A percentile compares a stretch with the other conserved stretches of the same genome.
These are phyloP conservation scores for Manacus vitellinus DNA, from an alignment of 2,113 vertebrate species.

Conservation along the genomic window DNA sequence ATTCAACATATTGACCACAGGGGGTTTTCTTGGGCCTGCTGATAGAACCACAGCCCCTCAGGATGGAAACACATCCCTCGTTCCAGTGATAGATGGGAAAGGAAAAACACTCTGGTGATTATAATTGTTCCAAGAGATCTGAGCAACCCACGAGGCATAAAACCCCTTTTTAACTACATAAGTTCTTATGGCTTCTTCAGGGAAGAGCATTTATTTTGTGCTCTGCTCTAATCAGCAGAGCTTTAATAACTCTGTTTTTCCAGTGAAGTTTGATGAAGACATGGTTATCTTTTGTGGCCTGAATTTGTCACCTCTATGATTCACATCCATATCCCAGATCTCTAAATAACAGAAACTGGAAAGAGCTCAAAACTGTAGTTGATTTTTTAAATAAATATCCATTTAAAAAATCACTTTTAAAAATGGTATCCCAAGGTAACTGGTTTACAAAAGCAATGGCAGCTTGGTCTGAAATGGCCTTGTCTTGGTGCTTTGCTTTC, in stretches of 20 bases:
- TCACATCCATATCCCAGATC: background rate
- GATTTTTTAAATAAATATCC: background rate
- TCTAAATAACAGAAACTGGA: background rate
- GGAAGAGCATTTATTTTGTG: background rate
- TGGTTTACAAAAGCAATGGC: background rate
- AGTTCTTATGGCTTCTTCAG: background rate
- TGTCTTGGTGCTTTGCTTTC: background rate
- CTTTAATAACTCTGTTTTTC: background rate
- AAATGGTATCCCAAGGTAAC: background rate
- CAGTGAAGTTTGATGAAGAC: background rate
- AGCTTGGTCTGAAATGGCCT: background rate
- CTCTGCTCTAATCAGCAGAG: background rate
- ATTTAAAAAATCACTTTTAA: background rate
- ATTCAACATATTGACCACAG: background rate
- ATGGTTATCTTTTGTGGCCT: background rate
- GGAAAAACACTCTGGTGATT: background rate
- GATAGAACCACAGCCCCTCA: background rate
- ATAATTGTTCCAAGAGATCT: background rate
- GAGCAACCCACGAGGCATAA: background rate
- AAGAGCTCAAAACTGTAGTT: background rate
- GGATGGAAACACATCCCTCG: background rate
- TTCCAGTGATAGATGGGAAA: background rate
- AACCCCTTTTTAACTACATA: background rate
- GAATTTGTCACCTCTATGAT: background rate
- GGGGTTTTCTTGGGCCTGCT: background rate